Base-by-base conservation (phyloP, 2,888 invertebrate genomes). In the Choristoneura rosaceana region DNA sequence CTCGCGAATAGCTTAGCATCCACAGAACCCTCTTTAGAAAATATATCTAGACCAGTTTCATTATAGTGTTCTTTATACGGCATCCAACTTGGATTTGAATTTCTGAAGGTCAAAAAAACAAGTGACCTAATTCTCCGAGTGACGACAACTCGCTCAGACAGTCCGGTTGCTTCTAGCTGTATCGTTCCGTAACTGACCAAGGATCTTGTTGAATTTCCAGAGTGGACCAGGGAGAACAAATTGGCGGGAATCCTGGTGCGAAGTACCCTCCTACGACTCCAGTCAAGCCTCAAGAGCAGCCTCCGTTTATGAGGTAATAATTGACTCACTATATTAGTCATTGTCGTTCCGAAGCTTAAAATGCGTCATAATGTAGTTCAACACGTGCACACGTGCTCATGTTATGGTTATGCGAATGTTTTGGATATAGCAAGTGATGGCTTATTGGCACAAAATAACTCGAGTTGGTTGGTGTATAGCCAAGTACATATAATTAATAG, bases 201-300 rank as follows among this genome's bases (percentile, higher is more conserved):
- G 52, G 41, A 70, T 69, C 66, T 61, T 65, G 74, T 74, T 61
- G 25, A 69, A 74, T 43, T 92, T 92, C 76, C 89, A 92, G 92
- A 77, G 80, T 87, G 83, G 92, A 92, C 76, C 87, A 82, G 77
- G 74, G 79, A 65, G 82, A 77, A 15, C 87, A 90, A 73, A 80
- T 88, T 70, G 81, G 76, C 73, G 85, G 87, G 79, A 82, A 85
- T 50, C 67, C 85, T 38, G 79, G 83, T 61, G 80, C 79, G 73
- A 87, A 89, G 75, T 85, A 80, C 73, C 79, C 81, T 9, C 80
- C 82, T 45, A 78, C 76, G 45, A 77, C 79, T 33, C 75, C 77
- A n/a, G 87, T 86, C 66, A 85, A 84, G 76, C 76, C 76, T 8
- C 82, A 79, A 15, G 85, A 88, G 17, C 83, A 83, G 63, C 61